Base-by-base conservation (phyloP, 2,797 vertebrate genomes). In the Phrynocephalus guinanensis region DNA sequence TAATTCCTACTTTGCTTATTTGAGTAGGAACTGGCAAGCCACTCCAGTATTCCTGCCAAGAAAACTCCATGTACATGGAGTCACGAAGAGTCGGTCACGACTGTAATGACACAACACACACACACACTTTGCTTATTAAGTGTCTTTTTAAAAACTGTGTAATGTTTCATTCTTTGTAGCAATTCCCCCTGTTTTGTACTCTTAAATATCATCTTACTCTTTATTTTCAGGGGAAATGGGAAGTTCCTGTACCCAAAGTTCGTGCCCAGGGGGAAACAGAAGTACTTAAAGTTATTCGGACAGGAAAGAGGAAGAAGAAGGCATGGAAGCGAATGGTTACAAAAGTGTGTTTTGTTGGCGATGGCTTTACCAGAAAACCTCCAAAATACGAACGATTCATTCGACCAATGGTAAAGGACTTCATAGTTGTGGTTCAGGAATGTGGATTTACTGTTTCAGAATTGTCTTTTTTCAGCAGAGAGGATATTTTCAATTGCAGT, bases 301-400 rank as follows among this genome's bases (percentile, higher is more conserved):
- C 98, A 1, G 99, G 99, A 93, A 99, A 99, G 94, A 98, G 98
- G 87, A 99, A 98, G 92, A 99, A 99, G 97, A 99, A 99, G 93
- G 98, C 98, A 26, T 99, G 99, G 99, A 99, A 99, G 96, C 98
- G 99, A 92, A 99, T 99, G 98, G 99, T 99, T 93, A 99, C 99
- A 56, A 99, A 99, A 98, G 98, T 99, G 79, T 99, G 98, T 93
- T 99, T 99, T 87, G 98, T 99, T 28, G 99, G 99, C 63, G 98
- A 99, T 15, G 98, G 98, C 50, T 99, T 99, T 95, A 99, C 99
- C 6, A 96, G 99, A 92, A 99, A 99, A 95, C 99, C 98, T 77
- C 99, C 98, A 44, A 99, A 99, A 93, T 99, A 99, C 0, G 99
- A 99, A 92, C 97, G 98, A 91, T 99, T 99, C 96, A 99, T 99